Percentiles rank a stretch among this genome's conserved stretches.
Evolutionary conservation across 2,113 vertebrate genomes (phyloP).

Genomic region (Camelus dromedarius): DNA sequence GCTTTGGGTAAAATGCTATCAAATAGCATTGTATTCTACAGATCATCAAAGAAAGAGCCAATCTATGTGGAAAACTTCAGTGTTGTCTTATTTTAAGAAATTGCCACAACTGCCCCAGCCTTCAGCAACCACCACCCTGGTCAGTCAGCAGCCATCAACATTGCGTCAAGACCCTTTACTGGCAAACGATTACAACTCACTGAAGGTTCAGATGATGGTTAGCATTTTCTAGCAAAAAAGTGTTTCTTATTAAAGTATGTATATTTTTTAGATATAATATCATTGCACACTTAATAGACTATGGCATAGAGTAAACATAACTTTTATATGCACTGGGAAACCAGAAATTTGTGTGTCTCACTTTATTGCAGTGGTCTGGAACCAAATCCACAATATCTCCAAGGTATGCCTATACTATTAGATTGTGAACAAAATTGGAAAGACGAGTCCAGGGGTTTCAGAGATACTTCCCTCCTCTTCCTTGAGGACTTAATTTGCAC

Average conservation of each 20-base stretch:
- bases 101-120: not conserved
- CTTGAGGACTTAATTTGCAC: not conserved
- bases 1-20: not conserved
- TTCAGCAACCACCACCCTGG: not conserved
- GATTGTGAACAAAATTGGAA: constrained; percentile 57
- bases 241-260: not conserved
- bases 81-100: not conserved
- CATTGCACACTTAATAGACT: not conserved
- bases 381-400: not conserved
- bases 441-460: not conserved
- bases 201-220: not conserved
- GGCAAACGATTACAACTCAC: not conserved
- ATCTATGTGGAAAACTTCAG: not conserved
- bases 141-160: not conserved
- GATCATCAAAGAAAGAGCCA: not conserved
- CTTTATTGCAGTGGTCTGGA: not conserved
- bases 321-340: not conserved
- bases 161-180: not conserved
- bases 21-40: not conserved
- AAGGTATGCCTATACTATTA: not conserved
- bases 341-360: not conserved
- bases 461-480: not conserved
- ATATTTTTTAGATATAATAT: not conserved
- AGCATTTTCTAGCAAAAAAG: not conserved
- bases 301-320: not conserved